phyloP scores from a whole-genome alignment of 2,888 invertebrate species.

The Leptura quadrifasciata region DNA sequence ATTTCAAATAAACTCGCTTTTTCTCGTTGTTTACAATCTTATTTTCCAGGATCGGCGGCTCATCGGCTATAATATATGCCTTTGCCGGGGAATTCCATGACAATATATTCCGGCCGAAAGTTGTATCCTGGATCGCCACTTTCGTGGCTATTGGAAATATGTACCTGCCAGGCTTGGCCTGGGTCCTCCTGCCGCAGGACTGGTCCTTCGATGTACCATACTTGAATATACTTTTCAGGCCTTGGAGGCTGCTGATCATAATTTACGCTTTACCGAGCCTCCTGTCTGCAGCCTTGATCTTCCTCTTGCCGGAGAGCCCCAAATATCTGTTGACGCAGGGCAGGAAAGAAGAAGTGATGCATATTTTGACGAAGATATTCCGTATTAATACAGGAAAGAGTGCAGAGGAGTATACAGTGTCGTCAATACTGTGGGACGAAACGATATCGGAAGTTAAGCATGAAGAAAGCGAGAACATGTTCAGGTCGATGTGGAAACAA shows the following conservation, averaged over 20 bases:
- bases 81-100: conserved; percentile 76
- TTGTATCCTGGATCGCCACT: conserved; percentile 70
- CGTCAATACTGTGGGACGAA: conserved; percentile 66
- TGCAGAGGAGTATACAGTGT: conserved; percentile 67
- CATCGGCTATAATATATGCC: conserved; percentile 75
- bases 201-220: conserved; percentile 73
- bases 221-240: conserved; percentile 71
- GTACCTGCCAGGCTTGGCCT: conserved; percentile 70
- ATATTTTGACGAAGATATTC: conserved; percentile 68
- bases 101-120: conserved; percentile 72
- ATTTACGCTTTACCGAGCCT: conserved; percentile 70
- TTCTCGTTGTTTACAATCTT: neutral
- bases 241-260: conserved; percentile 71
- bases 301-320: conserved; percentile 72
- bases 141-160: conserved; percentile 71
- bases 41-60: conserved; percentile 70
- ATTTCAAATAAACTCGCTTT: too few species aligned
- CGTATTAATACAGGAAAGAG: conserved; percentile 67
- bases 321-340: conserved; percentile 70
- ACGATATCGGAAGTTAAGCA: conserved; percentile 47
- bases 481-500: conserved; percentile 70
- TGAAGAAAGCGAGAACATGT: conserved; percentile 58
- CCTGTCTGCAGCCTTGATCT: conserved; percentile 63
- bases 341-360: conserved; percentile 66
- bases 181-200: conserved; percentile 68